Conservation (phyloP, 37 sponge, comb jelly and placozoan species). For the Hexactinellida sp. region DNA sequence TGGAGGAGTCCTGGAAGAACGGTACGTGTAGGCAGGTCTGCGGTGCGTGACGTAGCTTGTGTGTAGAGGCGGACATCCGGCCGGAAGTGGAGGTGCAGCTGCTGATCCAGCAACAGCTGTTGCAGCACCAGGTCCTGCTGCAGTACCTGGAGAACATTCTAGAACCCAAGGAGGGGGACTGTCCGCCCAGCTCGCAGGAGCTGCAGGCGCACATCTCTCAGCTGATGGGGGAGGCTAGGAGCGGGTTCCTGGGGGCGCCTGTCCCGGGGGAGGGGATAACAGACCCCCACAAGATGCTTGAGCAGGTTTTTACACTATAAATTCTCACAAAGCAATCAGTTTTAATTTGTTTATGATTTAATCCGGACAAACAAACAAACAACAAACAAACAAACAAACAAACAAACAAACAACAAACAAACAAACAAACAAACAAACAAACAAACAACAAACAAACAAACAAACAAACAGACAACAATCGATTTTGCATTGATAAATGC, state of each 20-base stretch:
- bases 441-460: too few species aligned
- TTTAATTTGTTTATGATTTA: too few species aligned
- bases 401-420: too few species aligned
- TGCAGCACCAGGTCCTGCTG: background rate
- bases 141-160: background rate
- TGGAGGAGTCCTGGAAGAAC: slow-evolving; percentile 1
- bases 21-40: too few species aligned
- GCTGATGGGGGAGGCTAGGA: background rate
- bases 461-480: background rate
- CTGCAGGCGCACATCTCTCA: background rate
- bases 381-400: too few species aligned
- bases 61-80: background rate
- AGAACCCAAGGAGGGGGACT: background rate
- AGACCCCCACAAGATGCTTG: background rate
- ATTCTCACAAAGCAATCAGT: too few species aligned
- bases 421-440: too few species aligned
- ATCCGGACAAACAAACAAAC: too few species aligned
- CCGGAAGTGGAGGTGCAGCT: slow-evolving; percentile 4
- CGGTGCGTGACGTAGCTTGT: too few species aligned
- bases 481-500: background rate
- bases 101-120: background rate
- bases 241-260: background rate
- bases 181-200: background rate
- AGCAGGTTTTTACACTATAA: background rate
- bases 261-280: background rate